Percentiles rank a stretch among this genome's conserved stretches.
phyloP scores from a whole-genome alignment of 2,113 vertebrate genomes.

The Phycodurus eques region DNA sequence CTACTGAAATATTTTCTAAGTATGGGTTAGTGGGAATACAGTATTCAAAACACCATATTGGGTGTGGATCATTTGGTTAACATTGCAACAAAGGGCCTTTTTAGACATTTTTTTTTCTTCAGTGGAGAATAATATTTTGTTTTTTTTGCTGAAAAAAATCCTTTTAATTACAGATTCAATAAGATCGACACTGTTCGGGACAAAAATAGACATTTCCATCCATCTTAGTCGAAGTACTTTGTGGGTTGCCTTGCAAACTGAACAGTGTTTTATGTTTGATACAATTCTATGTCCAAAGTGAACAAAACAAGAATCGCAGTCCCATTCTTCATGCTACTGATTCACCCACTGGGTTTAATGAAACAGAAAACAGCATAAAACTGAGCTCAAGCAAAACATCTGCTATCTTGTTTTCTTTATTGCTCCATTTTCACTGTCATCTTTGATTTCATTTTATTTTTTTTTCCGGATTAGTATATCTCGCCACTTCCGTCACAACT shows the following conservation, averaged over 20 bases:
- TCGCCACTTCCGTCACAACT: not conserved
- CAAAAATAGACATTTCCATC: not conserved
- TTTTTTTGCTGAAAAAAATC: not conserved
- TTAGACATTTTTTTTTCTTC: not conserved
- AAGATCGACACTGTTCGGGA: too few species aligned
- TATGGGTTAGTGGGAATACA: not conserved
- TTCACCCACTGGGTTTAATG: conserved; percentile 26
- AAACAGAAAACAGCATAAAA: conserved; percentile 32
- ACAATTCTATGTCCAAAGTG: not conserved
- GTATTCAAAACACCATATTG: not conserved
- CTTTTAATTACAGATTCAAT: not conserved
- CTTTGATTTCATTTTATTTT: conserved; percentile 13
- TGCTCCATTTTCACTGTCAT: conserved; percentile 33
- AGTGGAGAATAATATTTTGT: not conserved
- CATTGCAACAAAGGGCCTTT: not conserved
- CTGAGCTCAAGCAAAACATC: conserved; percentile 20
- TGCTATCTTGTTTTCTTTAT: conserved; percentile 35
- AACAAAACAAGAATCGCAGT: not conserved
- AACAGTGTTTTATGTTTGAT: not conserved
- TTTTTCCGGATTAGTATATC: conserved; percentile 9
- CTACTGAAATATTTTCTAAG: not conserved
- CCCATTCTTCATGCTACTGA: conserved; percentile 5
- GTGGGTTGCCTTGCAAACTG: not conserved
- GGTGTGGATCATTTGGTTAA: not conserved
- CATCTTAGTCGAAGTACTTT: not conserved